A percentile compares a stretch with the other conserved stretches of the same genome.
Evolutionary conservation across 2,888 invertebrate species (phyloP).

Genomic region (Mesorhabditis belari): DNA sequence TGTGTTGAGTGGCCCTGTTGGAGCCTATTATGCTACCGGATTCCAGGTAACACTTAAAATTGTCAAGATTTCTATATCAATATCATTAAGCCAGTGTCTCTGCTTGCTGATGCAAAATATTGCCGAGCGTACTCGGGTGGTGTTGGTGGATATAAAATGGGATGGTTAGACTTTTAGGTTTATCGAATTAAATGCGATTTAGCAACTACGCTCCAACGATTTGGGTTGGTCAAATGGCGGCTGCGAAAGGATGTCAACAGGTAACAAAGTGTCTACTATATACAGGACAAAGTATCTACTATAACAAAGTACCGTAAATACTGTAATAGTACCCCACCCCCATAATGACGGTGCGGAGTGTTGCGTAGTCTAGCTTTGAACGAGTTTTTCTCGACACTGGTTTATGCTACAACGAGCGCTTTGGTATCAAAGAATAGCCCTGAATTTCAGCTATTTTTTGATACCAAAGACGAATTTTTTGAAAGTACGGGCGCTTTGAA

Average conservation of each 20-base stretch:
- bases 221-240: conserved; percentile 62
- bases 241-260: conserved; percentile 80
- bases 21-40: conserved; percentile 73
- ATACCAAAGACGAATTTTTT: too few relatives aligned
- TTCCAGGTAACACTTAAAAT: conserved; percentile 56
- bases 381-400: too few relatives aligned
- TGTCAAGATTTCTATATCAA: not conserved
- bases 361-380: too few relatives aligned
- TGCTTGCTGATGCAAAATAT: conserved; percentile 83
- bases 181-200: conserved; percentile 5
- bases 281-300: too few relatives aligned
- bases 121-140: conserved; percentile 75
- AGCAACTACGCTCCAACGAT: conserved; percentile 62
- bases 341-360: too few relatives aligned
- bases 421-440: too few relatives aligned
- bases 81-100: conserved; percentile 34
- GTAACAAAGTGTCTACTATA: conserved; percentile 64
- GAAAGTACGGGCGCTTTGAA: too few relatives aligned
- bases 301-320: too few relatives aligned
- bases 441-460: too few relatives aligned
- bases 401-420: too few relatives aligned
- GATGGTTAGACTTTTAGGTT: conserved; percentile 65
- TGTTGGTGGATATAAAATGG: conserved; percentile 87
- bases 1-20: conserved; percentile 84
- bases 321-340: too few relatives aligned